These are phyloP conservation scores for Sebastes jordani DNA, from an alignment of 2,797 vertebrate genomes.

Conservation along the genomic window DNA sequence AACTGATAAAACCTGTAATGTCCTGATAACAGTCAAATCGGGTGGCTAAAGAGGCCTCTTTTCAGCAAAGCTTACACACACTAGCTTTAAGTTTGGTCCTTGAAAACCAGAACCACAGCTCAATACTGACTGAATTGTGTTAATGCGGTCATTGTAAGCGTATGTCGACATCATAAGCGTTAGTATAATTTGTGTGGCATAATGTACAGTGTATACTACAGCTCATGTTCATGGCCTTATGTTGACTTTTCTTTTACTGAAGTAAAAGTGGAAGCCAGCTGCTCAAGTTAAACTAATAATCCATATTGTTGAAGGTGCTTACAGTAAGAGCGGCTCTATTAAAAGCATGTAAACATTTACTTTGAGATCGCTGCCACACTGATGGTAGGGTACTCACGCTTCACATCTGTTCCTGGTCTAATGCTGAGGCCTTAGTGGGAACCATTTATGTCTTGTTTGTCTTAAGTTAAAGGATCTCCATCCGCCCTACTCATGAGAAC, in stretches of 20 bases:
- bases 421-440: conserved; percentile 19
- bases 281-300: neutral
- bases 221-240: neutral
- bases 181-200: neutral
- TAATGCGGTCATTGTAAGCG: neutral
- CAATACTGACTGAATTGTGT: neutral
- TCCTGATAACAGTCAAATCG: too few relatives aligned
- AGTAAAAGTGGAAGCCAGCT: neutral
- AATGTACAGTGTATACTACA: neutral
- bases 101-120: neutral
- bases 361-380: neutral
- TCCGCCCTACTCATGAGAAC: conserved; percentile 33
- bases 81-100: neutral
- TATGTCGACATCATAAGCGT: neutral
- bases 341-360: conserved; percentile 41
- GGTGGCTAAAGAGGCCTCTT: neutral
- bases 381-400: neutral
- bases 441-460: conserved; percentile 43
- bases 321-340: neutral
- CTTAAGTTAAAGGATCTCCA: conserved; percentile 25
- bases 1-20: too few relatives aligned
- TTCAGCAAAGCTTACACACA: neutral
- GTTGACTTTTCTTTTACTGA: neutral
- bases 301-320: neutral
- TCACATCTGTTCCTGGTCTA: conserved; percentile 48